Base-by-base conservation (phyloP, 2,113 vertebrate species). In the Nesospiza acunhae region DNA sequence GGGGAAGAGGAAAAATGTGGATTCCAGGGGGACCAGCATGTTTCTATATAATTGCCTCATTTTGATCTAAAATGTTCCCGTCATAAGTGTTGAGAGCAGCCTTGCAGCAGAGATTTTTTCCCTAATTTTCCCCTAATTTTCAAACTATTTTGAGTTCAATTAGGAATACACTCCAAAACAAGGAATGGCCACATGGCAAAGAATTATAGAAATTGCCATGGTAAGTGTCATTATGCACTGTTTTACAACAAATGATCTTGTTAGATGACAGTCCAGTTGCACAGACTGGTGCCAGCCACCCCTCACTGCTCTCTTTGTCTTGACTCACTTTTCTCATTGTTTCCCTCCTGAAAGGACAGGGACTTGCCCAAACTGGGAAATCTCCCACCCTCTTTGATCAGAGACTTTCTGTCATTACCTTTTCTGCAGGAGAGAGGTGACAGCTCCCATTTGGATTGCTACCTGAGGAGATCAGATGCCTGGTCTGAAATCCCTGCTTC, bases 371-470 rank as follows among this genome's bases (percentile, higher is more conserved):
- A 68, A 39, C 35, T 49, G 79, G 64, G 80, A 93, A 87, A 95
- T 84, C 64, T 92, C 88, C 49, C 56, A 27, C 1, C 21, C 24
- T 44, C 90, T 90, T 76, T 94, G 93, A 93, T 95, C 88, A 88
- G 72, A 75, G 24, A 5, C 56, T 93, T 67, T 49, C 72, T 70
- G 74, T 95, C 91, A 79, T 59, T 49, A 1, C 64, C 24, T 85
- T 19, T 95, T 19, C 82, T 53, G 31, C 23, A 46, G 72, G 56
- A 96, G 42, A 72, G 28, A 72, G 85, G 64, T 56, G 84, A 90
- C 88, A 94, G 82, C 68, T 95, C 87, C 64, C 72, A n/a, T 69
- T 88, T 94, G 96, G 76, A 74, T 67, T 86, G 83, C 67, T 80
- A 66, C 92, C 88, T 66, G 7, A 93, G 93, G 79, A 90, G 76